Percentiles rank a stretch among this genome's conserved stretches.
These are phyloP conservation scores for Spodoptera exigua DNA, from an alignment of 2,888 invertebrate genomes.

Conservation along the genomic window DNA sequence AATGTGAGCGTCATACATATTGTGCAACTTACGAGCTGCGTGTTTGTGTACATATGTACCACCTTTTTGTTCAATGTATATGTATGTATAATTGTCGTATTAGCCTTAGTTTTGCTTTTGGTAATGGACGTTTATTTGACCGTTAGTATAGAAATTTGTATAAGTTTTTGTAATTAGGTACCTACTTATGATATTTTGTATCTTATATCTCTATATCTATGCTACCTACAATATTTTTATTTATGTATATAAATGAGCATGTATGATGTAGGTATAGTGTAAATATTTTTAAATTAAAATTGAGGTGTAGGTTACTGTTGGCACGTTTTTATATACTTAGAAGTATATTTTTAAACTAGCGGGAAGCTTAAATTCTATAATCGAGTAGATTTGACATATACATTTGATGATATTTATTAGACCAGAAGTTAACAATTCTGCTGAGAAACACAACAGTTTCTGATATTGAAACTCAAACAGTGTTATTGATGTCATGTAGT, in stretches of 20 bases:
- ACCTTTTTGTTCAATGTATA: conserved; percentile 24
- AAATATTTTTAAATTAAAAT: neutral
- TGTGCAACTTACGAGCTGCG: conserved; percentile 4
- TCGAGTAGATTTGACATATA: too few species aligned
- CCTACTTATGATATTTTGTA: too few species aligned
- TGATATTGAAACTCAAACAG: too few species aligned
- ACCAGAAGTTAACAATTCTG: too few species aligned
- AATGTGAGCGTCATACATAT: conserved; percentile 27
- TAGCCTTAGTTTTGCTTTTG: conserved; percentile 54
- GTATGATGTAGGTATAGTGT: conserved; percentile 6
- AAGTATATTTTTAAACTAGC: conserved; percentile 12
- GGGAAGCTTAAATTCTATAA: too few species aligned
- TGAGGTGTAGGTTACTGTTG: neutral
- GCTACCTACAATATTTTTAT: neutral
- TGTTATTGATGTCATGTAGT: too few species aligned
- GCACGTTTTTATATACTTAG: neutral
- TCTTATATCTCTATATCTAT: too few species aligned
- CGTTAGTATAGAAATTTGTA: too few species aligned
- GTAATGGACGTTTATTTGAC: conserved; percentile 40
- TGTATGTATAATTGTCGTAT: conserved; percentile 14
- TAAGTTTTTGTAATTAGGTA: too few species aligned
- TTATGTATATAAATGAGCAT: conserved; percentile 40
- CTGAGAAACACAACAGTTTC: too few species aligned
- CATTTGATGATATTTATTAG: too few species aligned
- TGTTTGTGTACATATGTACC: conserved; percentile 15